These are phyloP conservation scores for Formica exsecta DNA, from an alignment of 1,140 invertebrate genomes.

Conservation along the genomic window DNA sequence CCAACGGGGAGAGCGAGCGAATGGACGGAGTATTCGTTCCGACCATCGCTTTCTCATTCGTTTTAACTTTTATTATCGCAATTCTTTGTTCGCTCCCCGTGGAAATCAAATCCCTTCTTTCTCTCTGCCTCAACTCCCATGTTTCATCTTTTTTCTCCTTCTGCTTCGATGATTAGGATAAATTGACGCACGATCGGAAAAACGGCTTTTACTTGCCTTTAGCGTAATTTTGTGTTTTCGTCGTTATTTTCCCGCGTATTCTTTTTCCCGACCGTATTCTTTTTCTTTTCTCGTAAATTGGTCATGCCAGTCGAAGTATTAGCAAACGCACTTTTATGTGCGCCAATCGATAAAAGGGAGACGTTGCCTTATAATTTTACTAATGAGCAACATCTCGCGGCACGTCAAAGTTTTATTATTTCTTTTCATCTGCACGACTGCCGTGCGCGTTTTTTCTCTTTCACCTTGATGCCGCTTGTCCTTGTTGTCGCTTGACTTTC, in stretches of 20 bases:
- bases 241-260: slow-evolving; percentile 54
- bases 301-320: slow-evolving; percentile 30
- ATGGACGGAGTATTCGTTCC: not conserved
- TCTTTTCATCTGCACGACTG: not conserved
- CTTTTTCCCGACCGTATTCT: not conserved
- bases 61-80: slow-evolving; percentile 67
- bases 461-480: not conserved
- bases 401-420: slow-evolving; percentile 8
- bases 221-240: slow-evolving; percentile 73
- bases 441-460: not conserved
- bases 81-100: slow-evolving; percentile 61
- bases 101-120: slow-evolving; percentile 68
- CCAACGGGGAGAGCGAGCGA: not conserved
- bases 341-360: slow-evolving; percentile 33
- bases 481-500: not conserved
- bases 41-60: slow-evolving; percentile 13
- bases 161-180: slow-evolving; percentile 74
- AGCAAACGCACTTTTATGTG: slow-evolving; percentile 8
- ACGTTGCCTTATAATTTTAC: slow-evolving; percentile 66
- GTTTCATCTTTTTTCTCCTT: not conserved
- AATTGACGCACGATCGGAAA: slow-evolving; percentile 66
- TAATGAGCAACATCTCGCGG: slow-evolving; percentile 60
- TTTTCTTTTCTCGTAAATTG: slow-evolving; percentile 3
- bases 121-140: too few species aligned
- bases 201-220: slow-evolving; percentile 34